These are phyloP conservation scores for Tachina fera DNA, from an alignment of 2,888 invertebrate species.

Conservation along the genomic window DNA sequence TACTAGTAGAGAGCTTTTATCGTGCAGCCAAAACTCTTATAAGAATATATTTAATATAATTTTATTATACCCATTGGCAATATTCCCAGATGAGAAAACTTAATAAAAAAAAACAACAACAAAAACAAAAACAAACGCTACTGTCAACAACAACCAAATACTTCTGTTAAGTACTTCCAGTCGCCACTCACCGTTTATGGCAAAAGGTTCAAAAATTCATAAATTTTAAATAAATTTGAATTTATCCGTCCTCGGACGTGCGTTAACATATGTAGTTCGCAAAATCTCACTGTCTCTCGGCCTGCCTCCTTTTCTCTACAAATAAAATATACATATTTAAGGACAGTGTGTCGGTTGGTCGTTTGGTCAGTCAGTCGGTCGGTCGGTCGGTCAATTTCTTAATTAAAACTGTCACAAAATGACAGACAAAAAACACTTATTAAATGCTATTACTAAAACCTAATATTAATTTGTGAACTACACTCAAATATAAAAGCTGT, in stretches of 20 bases:
- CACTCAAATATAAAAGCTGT: conserved; percentile 25
- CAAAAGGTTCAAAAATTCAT: conserved; percentile 77
- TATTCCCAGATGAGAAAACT: conserved; percentile 73
- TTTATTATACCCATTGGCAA: conserved; percentile 74
- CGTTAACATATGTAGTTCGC: conserved; percentile 30
- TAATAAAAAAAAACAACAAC: conserved; percentile 48
- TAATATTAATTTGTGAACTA: conserved; percentile 26
- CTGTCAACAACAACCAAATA: conserved; percentile 49
- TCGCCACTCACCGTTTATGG: conserved; percentile 81
- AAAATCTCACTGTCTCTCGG: conserved; percentile 17
- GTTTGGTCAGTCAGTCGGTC: conserved; percentile 50
- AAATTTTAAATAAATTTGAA: conserved; percentile 46
- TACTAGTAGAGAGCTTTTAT: conserved; percentile 56
- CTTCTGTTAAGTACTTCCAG: conserved; percentile 76
- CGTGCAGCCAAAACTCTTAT: conserved; percentile 54
- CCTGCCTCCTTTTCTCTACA: conserved; percentile 46
- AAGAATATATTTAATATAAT: conserved; percentile 38
- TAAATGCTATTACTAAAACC: conserved; percentile 46
- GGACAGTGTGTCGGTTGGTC: conserved; percentile 57
- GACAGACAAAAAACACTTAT: conserved; percentile 12
- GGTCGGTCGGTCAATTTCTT: conserved; percentile 47
- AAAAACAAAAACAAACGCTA: conserved; percentile 36
- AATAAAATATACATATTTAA: conserved; percentile 6
- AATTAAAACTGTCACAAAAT: conserved; percentile 54
- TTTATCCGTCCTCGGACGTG: conserved; percentile 56